Evolutionary conservation across 2,113 vertebrate genomes (phyloP), one percentile per base, ranked within the genome.

Genomic region (Stictonetta naevosa): DNA sequence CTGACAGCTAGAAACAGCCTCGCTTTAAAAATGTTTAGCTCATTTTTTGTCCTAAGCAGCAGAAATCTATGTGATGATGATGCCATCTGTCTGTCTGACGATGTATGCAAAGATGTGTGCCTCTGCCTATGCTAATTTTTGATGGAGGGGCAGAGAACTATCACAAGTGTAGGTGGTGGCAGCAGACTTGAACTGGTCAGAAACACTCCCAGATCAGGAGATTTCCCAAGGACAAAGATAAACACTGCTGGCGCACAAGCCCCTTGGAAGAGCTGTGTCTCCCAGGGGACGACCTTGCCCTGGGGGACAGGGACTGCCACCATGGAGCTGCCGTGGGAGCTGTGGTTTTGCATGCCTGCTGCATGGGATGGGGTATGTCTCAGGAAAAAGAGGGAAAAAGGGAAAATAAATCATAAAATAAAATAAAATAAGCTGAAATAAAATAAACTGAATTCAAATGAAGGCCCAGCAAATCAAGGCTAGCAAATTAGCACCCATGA

Each of bases 121-220:
- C 38, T 72, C 63, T 89, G 44, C 81, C 40, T 52, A 16, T 0
- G 2, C 36, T 4, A 38, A 8, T 19, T 33, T 34, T 25, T 62
- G 66, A 8, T 46, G 25, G 7, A 58, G 38, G 13, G 28, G 17
- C 50, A 56, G 31, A 58, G 64, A 1, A 16, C 6, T 17, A 3
- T 5, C 28, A 7, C 46, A 40, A n/a, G 23, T 8, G 17, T 5
- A 0, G 0, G 2, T 0, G 2, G 42, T 4, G n/a, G 34, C 55
- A 42, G 68, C 34, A 44, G 44, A 33, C 40, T 28, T 4, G 55
- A 73, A 4, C 0, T 1, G 29, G 44, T 33, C 10, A 6, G 75
- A 56, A 42, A 17, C 5, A 36, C 63, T 74, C 78, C 73, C 73
- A 52, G 58, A 13, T 3, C 1, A 8, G 13, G 11, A 8, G 21